Evolutionary conservation across 2,888 invertebrate species (phyloP).

Genomic region (Epiblema foenella): DNA sequence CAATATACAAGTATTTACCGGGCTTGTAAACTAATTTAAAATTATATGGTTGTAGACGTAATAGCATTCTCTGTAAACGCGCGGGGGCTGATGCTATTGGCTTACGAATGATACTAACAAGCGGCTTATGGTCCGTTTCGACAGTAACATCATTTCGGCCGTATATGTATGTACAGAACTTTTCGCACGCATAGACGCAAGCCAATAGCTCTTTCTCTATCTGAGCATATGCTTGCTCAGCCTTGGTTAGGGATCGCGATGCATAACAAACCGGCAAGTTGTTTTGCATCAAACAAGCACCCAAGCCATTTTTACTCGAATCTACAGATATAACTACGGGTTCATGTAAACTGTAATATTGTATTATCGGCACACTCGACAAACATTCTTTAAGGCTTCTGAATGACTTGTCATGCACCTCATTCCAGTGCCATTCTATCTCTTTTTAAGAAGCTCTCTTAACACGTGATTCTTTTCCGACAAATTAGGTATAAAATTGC

Average conservation of each 20-base stretch:
- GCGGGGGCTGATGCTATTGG: too few species aligned
- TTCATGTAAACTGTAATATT: slow-evolving; percentile 42
- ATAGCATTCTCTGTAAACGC: too few species aligned
- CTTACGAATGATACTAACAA: too few species aligned
- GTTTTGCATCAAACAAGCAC: too few species aligned
- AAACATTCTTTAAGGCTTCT: slow-evolving; percentile 33
- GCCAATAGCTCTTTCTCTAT: slow-evolving; percentile 24
- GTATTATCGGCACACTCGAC: slow-evolving; percentile 35
- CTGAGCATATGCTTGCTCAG: slow-evolving; percentile 13
- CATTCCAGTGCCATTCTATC: slow-evolving; percentile 43
- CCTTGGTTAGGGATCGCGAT: slow-evolving; percentile 24
- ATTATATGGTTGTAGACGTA: too few species aligned
- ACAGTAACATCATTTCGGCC: slow-evolving; percentile 23
- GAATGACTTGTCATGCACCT: slow-evolving; percentile 37
- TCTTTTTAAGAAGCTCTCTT: slow-evolving; percentile 43
- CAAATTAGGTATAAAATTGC: too few species aligned
- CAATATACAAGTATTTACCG: too few species aligned
- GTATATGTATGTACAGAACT: slow-evolving; percentile 33
- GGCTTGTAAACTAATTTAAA: too few species aligned
- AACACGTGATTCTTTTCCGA: slow-evolving; percentile 35
- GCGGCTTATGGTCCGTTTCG: too few species aligned
- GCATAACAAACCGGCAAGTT: slow-evolving; percentile 47
- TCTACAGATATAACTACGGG: slow-evolving; percentile 46
- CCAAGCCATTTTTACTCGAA: slow-evolving; percentile 43
- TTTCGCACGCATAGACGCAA: slow-evolving; percentile 29